Evolutionary conservation across 1,140 invertebrate species (phyloP).

Genomic region (Drosophila biarmipes): DNA sequence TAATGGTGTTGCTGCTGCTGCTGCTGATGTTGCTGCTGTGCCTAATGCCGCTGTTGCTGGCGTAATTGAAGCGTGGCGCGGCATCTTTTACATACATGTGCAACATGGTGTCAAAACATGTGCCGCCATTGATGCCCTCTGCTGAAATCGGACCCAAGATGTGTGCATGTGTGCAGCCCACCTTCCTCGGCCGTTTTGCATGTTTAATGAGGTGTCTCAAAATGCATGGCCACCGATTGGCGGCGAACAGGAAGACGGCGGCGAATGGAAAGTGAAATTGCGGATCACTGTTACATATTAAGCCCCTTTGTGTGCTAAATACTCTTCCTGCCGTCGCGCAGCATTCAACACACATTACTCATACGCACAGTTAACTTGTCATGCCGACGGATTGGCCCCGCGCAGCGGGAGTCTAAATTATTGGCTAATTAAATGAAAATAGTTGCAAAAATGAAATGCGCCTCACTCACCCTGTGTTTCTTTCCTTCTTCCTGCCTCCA

Average conservation of each 20-base stretch:
- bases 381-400: conserved; percentile 25
- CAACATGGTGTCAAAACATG: conserved; percentile 52
- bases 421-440: conserved; percentile 72
- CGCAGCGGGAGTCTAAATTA: conserved; percentile 40
- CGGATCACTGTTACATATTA: conserved; percentile 61
- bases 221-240: conserved; percentile 62
- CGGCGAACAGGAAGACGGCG: conserved; percentile 60
- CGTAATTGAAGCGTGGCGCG: conserved; percentile 52
- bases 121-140: conserved; percentile 42
- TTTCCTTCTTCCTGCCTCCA: conserved; percentile 19
- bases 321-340: conserved; percentile 52
- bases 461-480: conserved; percentile 15
- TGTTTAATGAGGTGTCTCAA: conserved; percentile 75
- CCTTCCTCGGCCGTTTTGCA: conserved; percentile 48
- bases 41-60: conserved; percentile 13
- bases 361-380: conserved; percentile 74
- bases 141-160: conserved; percentile 32
- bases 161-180: too few relatives aligned
- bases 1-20: not conserved
- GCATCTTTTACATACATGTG: conserved; percentile 31
- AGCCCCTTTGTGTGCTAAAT: conserved; percentile 75
- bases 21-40: not conserved
- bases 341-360: conserved; percentile 66
- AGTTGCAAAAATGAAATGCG: conserved; percentile 70
- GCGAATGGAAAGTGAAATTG: conserved; percentile 69